phyloP scores from a whole-genome alignment of 2,797 vertebrate species.

The Neoniphon sammara region DNA sequence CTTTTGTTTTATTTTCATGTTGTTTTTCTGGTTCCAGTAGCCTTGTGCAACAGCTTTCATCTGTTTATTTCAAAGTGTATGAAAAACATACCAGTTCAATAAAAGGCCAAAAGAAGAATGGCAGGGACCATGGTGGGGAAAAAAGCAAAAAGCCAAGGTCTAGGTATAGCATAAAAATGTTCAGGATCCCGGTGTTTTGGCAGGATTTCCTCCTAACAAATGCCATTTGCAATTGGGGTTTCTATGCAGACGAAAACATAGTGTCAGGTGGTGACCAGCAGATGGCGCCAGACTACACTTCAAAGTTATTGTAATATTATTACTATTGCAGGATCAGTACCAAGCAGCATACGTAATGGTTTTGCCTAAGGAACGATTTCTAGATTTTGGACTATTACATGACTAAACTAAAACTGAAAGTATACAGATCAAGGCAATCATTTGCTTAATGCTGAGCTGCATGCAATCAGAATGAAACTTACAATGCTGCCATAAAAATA shows the following conservation, averaged over 20 bases:
- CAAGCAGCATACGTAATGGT: background rate
- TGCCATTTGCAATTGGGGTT: conserved; percentile 7
- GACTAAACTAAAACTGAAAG: background rate
- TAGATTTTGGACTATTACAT: background rate
- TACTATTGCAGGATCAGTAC: conserved; percentile 1
- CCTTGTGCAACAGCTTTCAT: conserved; percentile 18
- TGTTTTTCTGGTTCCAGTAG: conserved; percentile 14
- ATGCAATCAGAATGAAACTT: background rate
- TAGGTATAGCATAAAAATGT: background rate
- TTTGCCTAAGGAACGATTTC: conserved; percentile 2
- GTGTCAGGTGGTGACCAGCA: conserved; percentile 62
- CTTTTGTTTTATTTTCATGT: conserved; percentile 12
- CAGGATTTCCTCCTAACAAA: background rate
- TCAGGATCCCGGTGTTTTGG: background rate
- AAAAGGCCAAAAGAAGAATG: background rate
- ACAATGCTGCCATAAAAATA: background rate
- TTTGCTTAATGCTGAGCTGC: background rate
- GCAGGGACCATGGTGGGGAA: background rate
- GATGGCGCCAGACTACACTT: conserved; percentile 78
- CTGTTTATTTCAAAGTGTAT: conserved; percentile 15
- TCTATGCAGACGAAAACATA: background rate
- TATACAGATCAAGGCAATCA: conserved; percentile 6
- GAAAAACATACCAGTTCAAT: conserved; percentile 11
- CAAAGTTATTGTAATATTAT: conserved; percentile 15
- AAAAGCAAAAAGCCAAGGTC: background rate